Base-by-base conservation (phyloP, 2,797 vertebrate genomes). In the Petrocephalus schoutedeni region DNA sequence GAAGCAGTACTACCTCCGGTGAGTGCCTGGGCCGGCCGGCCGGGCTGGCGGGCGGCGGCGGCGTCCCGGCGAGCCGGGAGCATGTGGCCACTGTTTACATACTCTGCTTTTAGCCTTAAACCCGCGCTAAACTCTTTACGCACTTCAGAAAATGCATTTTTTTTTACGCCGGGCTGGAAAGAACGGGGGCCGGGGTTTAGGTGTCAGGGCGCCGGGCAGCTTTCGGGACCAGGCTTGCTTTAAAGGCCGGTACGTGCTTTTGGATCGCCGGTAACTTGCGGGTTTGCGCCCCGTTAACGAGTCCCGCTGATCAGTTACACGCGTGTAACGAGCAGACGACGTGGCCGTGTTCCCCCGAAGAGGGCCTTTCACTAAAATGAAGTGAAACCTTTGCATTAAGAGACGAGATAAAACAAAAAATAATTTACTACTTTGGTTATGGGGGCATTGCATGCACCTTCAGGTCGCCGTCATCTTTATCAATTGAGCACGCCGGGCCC, bases 1-100 rank as follows among this genome's bases (percentile, higher is more conserved):
- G 96, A 99, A 99, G 97, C 98, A 99, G 97, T 99, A 98, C 98
- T 99, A 99, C 96, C 97, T 99, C 96, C 97, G 98, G 98, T 99
- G 95, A 99, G 98, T 97, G 91, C 91, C 90, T 14, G 86, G 59
- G 58, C 36, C 4, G 28, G 53, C 6, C 45, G 28, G 51, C 14
- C 28, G 28, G 51, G 16, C 54, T 3, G n/a, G 49, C 49, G 3
- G 82, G 53, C 16, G 12, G 32, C 32, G 10, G 74, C 90, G 90
- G 36, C 88, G 90, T 58, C n/a, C 85, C 88, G 88, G 83, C 90
- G 91, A 90, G 86, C 92, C 92, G 92, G 91, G 93, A 94, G 92
- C 95, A 95, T 95, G 95, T 95, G 95, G 93, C 92, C 92, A 92
- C 90, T 96, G 95, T 96, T 96, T 95, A 96, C 95, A 95, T 93